Base-by-base conservation (phyloP, 2,797 vertebrate genomes). In the Rhinophrynus dorsalis region DNA sequence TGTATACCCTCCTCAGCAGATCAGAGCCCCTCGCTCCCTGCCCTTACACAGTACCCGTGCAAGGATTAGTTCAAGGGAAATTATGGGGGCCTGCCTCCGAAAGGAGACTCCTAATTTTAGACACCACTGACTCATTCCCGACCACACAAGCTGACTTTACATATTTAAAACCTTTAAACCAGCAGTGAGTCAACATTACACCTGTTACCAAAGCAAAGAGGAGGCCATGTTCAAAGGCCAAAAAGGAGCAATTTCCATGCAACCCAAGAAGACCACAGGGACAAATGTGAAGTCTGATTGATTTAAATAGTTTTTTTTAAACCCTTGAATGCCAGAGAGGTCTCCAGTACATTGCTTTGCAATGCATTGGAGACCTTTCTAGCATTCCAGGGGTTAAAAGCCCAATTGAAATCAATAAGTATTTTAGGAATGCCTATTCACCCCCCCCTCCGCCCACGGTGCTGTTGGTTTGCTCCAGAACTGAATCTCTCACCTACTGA, bases 131-230 rank as follows among this genome's bases (percentile, higher is more conserved):
- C 42, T 72, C 52, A 72, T 30, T 40, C 38, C 11, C 15, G 68
- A 65, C 68, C 68, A 72, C 68, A 65, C 68, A 72, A 65, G 56
- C 52, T 72, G 38, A 72, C 29, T 63, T 40, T 47, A 57, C 64
- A 67, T 47, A 47, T 57, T 40, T 72, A 58, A 65, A 65, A 20
- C 60, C 42, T 58, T 30, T 35, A 38, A 15, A 26, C 15, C 21
- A 33, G 42, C 21, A 23, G 35, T 17, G 47, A 33, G 60, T 72
- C 68, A 72, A 45, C 61, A 5, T 57, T 42, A 58, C 68, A 72
- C 68, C 68, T 72, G 68, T 58, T 40, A 48, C 42, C 33, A 23
- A 24, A 30, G 10, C 29, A 26, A 11, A 33, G 27, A 45, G 30
- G 15, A 12, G 29, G 18, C 51, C n/a, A 2, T 29, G 15, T 29